phyloP scores from a whole-genome alignment of 2,113 vertebrate species.

The Rhegmatorhina hoffmannsi region DNA sequence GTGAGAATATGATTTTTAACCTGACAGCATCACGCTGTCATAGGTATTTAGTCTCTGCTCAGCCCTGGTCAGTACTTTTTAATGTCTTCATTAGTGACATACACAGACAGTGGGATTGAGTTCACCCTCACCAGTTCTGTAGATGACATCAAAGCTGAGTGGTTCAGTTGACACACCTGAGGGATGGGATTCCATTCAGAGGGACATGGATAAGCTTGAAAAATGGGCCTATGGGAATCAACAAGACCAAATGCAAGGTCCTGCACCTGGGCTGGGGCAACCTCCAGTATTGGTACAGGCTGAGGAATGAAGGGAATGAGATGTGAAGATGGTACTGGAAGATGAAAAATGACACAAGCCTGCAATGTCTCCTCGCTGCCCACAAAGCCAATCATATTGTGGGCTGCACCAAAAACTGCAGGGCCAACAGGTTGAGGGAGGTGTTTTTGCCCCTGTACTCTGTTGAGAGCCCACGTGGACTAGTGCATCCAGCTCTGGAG shows the following conservation, averaged over 20 bases:
- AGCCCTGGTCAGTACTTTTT: background rate
- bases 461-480: background rate
- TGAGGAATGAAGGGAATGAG: background rate
- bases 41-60: background rate
- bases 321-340: background rate
- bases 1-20: background rate
- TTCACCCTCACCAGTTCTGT: background rate
- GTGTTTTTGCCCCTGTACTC: background rate
- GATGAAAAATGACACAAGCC: background rate
- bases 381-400: background rate
- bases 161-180: background rate
- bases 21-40: fast-evolving
- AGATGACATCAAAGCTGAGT: background rate
- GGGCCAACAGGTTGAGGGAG: background rate
- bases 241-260: background rate
- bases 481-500: background rate
- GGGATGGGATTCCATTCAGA: background rate
- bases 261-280: background rate
- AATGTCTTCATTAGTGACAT: background rate
- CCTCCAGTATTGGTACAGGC: background rate
- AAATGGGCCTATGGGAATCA: background rate
- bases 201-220: background rate
- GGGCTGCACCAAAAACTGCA: background rate
- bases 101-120: background rate
- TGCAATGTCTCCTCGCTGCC: fast-evolving